Evolutionary conservation across 2,888 invertebrate species (phyloP).

Genomic region (Dolichopus griseipennis): DNA sequence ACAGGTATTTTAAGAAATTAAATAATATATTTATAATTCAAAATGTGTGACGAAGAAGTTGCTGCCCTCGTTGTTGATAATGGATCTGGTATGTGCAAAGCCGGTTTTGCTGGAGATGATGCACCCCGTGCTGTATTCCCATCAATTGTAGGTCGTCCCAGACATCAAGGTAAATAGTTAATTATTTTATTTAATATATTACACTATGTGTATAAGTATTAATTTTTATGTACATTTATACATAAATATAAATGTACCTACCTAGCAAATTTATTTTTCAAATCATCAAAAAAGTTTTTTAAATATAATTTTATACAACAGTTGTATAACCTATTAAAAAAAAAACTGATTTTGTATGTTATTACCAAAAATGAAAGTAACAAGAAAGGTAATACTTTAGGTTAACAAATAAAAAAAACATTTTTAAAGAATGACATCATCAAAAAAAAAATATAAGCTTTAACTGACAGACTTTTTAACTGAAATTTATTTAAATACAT

Average conservation of each 20-base stretch:
- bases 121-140: constrained; percentile 85
- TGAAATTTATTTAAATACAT: too few species aligned
- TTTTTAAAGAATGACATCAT: background rate
- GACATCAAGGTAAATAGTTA: constrained; percentile 56
- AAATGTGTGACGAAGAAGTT: constrained; percentile 94
- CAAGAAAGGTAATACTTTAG: background rate
- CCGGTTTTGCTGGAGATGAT: constrained; percentile 85
- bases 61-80: constrained; percentile 87
- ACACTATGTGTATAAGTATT: too few species aligned
- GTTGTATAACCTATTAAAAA: too few species aligned
- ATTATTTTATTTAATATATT: too few species aligned
- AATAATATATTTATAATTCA: constrained; percentile 29
- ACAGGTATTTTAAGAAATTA: background rate
- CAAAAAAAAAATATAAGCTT: background rate
- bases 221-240: too few species aligned
- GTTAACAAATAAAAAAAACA: background rate
- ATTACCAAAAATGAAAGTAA: constrained; percentile 1
- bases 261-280: too few species aligned
- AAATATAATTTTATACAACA: too few species aligned
- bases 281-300: too few species aligned
- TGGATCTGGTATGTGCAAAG: constrained; percentile 91
- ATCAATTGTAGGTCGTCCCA: constrained; percentile 80
- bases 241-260: too few species aligned
- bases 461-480: background rate
- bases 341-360: background rate